Percentiles rank a stretch among this genome's conserved stretches.
These are phyloP conservation scores for Hoplodrina ambigua DNA, from an alignment of 2,888 invertebrate genomes.

Conservation along the genomic window DNA sequence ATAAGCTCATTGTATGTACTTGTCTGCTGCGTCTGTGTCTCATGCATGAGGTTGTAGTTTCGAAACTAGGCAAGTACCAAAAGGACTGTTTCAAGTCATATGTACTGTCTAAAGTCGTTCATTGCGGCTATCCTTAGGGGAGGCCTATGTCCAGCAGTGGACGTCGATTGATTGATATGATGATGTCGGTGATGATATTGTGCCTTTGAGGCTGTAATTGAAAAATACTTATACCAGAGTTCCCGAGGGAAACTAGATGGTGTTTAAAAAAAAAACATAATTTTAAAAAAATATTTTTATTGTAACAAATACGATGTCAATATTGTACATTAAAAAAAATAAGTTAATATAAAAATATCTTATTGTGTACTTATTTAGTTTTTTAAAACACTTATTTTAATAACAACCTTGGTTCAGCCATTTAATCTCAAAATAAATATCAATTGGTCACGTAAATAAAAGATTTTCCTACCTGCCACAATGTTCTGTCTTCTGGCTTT, in stretches of 20 bases:
- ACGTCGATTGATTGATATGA: too few species aligned
- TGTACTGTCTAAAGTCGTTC: too few species aligned
- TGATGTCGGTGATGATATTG: too few species aligned
- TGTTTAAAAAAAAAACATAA: neutral
- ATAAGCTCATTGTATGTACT: too few species aligned
- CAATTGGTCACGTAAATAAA: neutral
- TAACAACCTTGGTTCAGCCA: constrained; percentile 3
- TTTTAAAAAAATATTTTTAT: constrained; percentile 30
- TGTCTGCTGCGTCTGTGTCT: too few species aligned
- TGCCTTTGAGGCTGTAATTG: too few species aligned
- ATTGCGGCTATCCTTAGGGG: too few species aligned
- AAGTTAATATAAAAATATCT: constrained; percentile 20
- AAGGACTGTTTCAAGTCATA: too few species aligned
- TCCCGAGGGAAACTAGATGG: neutral
- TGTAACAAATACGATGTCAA: constrained; percentile 10
- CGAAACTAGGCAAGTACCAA: too few species aligned
- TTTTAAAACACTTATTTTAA: constrained; percentile 6
- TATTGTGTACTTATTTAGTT: constrained; percentile 1
- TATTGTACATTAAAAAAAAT: neutral
- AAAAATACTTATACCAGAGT: too few species aligned
- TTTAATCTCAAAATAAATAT: neutral
- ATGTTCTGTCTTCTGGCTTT: neutral
- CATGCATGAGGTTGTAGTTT: too few species aligned
- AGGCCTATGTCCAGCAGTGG: too few species aligned
- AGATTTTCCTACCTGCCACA: neutral